Conservation (phyloP, 2,888 invertebrate genomes). For the Agrenia bidenticulata region DNA sequence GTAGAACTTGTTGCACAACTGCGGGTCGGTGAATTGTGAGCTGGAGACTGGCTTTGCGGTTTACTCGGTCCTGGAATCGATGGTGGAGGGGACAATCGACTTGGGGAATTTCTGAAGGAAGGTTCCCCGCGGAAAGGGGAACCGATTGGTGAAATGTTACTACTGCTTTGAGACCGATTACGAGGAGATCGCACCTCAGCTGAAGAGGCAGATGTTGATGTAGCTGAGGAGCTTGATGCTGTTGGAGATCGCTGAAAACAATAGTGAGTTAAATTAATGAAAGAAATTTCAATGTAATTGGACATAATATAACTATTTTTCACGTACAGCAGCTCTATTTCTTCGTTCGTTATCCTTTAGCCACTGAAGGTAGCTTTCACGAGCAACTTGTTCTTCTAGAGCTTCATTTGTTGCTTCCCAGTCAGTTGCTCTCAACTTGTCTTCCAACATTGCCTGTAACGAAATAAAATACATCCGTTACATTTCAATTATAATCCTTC, state of each 20-base stretch:
- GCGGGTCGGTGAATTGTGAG: conserved; percentile 22
- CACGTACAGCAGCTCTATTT: conserved; percentile 57
- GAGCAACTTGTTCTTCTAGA: conserved; percentile 82
- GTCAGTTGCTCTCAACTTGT: conserved; percentile 83
- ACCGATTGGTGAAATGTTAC: conserved; percentile 43
- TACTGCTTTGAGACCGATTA: conserved; percentile 45
- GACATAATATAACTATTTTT: neutral
- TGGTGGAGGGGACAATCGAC: conserved; percentile 50
- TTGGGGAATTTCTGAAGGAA: conserved; percentile 46
- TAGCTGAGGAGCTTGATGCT: conserved; percentile 51
- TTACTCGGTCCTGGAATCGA: conserved; percentile 49
- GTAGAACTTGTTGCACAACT: conserved; percentile 27
- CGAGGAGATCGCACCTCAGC: conserved; percentile 50
- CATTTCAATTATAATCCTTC: neutral
- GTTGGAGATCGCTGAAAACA: conserved; percentile 49
- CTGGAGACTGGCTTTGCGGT: neutral
- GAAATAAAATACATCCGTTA: neutral
- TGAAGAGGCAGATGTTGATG: conserved; percentile 46
- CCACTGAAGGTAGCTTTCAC: conserved; percentile 82
- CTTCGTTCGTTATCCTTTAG: conserved; percentile 67
- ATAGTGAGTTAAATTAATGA: neutral
- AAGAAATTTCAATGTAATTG: too few relatives aligned
- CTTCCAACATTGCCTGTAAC: conserved; percentile 78
- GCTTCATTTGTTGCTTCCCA: conserved; percentile 90
- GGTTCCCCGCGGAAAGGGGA: conserved; percentile 48